Base-by-base conservation (phyloP, 1,140 invertebrate genomes). In the Dryas iulia region DNA sequence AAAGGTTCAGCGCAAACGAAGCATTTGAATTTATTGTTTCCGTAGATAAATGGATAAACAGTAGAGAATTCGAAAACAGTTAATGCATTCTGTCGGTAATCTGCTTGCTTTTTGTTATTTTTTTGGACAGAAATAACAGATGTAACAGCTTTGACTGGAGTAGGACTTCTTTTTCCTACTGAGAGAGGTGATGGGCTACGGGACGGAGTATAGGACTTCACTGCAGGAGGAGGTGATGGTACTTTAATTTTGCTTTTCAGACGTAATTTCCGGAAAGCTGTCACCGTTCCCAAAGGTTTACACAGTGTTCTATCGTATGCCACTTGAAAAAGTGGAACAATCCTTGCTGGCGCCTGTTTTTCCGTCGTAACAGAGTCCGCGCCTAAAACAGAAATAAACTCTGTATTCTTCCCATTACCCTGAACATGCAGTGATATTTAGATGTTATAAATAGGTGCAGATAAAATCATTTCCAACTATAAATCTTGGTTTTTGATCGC, bases 1-100 rank as follows among this genome's bases (percentile, higher is more conserved):
- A 84, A 91, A 7, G 82, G 79, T 56, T 86, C 82, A 0, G 86
- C 74, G 35, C 89, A 91, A 6, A 90, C 66, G 63, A 89, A 91
- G 56, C 89, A 91, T 79, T 89, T 90, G 54, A 87, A 91, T 31
- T 86, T 90, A 60, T 91, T 91, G 35, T 86, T 88, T 0, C 83
- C 82, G 31, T 88, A 90, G 10, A 90, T 69, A 52, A 91, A 91
- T 2, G 89, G 89, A 58, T 88, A 90, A 8, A 84, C 82, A 8
- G 86, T 85, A 21, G 89, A 86, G 24, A 81, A 84, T 72, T 90
- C 87, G 59, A 91, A 90, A 2, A 91, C 67, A 1, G 79, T 84
- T 21, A 90, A 62, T 0, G 84, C 86, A 25, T 91, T 90, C 65
- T 87, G 86, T 54, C 82, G 73, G 3, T 78, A 71, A 65, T 89